These are phyloP conservation scores for Lagenorhynchus albirostris DNA, from an alignment of 2,113 vertebrate species.

Conservation along the genomic window DNA sequence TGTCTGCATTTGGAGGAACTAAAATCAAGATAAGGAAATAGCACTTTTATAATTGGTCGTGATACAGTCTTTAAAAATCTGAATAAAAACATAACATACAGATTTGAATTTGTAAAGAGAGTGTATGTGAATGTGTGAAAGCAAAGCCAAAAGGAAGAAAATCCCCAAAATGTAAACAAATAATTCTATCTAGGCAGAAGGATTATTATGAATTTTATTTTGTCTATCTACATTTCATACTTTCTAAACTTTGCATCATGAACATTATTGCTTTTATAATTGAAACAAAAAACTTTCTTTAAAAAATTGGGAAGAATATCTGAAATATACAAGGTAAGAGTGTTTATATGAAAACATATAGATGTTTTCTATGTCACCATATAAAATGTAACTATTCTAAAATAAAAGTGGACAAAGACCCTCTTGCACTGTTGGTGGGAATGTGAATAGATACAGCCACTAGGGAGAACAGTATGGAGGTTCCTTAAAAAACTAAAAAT, in stretches of 20 bases:
- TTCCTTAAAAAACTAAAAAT: too few species aligned
- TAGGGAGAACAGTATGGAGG: too few species aligned
- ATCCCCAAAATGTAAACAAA: not conserved
- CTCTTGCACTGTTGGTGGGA: too few species aligned
- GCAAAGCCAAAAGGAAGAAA: not conserved
- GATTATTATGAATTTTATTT: not conserved
- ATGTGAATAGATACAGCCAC: too few species aligned
- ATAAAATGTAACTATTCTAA: not conserved
- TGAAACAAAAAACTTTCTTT: not conserved
- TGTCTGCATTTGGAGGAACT: not conserved
- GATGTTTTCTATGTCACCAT: not conserved
- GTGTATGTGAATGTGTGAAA: not conserved
- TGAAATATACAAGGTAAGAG: not conserved
- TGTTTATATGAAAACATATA: not conserved
- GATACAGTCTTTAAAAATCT: not conserved
- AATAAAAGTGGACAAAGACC: slow-evolving; percentile 5
- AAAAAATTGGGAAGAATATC: not conserved
- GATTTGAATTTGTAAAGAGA: slow-evolving; percentile 19
- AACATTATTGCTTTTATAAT: not conserved
- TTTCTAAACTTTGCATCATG: not conserved
- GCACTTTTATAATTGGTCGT: not conserved
- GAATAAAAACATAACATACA: not conserved
- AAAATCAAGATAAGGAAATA: not conserved
- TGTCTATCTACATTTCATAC: not conserved
- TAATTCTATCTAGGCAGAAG: not conserved